These are phyloP conservation scores for Geococcyx californianus DNA, from an alignment of 2,113 vertebrate genomes.

Conservation along the genomic window DNA sequence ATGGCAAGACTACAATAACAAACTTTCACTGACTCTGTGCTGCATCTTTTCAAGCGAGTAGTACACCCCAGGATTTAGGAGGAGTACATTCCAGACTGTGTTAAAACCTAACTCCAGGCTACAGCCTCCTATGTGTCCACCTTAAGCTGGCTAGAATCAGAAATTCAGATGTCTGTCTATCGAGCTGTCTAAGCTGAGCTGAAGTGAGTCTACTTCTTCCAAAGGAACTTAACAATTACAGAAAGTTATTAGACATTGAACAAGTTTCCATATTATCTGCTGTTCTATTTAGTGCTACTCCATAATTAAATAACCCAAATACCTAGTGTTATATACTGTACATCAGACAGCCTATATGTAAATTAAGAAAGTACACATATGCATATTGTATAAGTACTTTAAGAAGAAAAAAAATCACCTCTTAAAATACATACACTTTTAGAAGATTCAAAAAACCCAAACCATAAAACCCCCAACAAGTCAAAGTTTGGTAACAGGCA, in stretches of 20 bases:
- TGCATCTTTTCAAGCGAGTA: background rate
- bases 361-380: background rate
- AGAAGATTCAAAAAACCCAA: background rate
- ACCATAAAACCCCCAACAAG: too few relatives aligned
- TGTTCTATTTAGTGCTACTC: background rate
- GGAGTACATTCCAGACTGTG: background rate
- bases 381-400: fast-evolving
- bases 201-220: background rate
- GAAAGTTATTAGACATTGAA: background rate
- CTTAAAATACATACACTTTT: background rate
- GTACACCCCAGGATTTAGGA: background rate
- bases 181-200: background rate
- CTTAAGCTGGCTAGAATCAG: background rate
- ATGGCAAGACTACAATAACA: background rate
- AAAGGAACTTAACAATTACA: background rate
- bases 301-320: background rate
- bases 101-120: background rate
- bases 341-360: background rate
- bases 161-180: background rate
- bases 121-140: background rate
- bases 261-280: background rate
- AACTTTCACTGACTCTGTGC: background rate
- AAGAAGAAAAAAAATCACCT: background rate
- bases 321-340: background rate
- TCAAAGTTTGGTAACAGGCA: fast-evolving